These are phyloP conservation scores for Heterodera carotae DNA, from an alignment of 1,140 invertebrate species.

Conservation along the genomic window DNA sequence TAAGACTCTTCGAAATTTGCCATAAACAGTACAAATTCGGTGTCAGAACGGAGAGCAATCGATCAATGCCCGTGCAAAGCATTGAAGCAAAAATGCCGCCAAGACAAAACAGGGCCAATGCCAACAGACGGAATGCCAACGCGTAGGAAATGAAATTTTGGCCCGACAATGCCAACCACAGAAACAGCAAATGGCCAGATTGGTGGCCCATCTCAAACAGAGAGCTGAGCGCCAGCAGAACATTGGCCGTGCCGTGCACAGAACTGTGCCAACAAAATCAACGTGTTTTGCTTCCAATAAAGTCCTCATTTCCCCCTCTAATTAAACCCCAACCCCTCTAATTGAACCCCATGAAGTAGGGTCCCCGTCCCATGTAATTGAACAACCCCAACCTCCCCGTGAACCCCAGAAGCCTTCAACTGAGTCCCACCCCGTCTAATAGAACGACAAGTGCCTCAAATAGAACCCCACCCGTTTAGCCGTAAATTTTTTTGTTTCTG, in stretches of 20 bases:
- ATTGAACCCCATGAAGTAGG: too few relatives aligned
- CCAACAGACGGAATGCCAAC: background rate
- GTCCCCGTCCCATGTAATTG: too few relatives aligned
- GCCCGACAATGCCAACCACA: background rate
- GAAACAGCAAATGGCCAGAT: conserved; percentile 10
- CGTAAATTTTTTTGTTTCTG: too few relatives aligned
- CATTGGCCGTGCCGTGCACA: background rate
- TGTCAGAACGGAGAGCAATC: conserved; percentile 6
- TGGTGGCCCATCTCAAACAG: conserved; percentile 11
- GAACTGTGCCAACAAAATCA: background rate
- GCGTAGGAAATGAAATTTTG: conserved; percentile 13
- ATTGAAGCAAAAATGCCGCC: background rate
- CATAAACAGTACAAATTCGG: conserved; percentile 17
- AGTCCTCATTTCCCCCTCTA: too few relatives aligned
- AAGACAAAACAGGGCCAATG: conserved; percentile 12
- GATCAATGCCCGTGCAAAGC: conserved; percentile 13
- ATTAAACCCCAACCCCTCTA: too few relatives aligned
- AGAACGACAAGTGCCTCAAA: too few relatives aligned
- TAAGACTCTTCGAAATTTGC: too few relatives aligned
- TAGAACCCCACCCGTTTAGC: too few relatives aligned
- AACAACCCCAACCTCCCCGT: too few relatives aligned
- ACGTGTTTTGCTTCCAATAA: too few relatives aligned
- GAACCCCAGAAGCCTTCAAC: too few relatives aligned
- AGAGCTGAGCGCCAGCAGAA: conserved; percentile 15
- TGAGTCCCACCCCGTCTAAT: too few relatives aligned